Conservation (phyloP, 2,113 vertebrate genomes). For the Heloderma charlesbogerti region DNA sequence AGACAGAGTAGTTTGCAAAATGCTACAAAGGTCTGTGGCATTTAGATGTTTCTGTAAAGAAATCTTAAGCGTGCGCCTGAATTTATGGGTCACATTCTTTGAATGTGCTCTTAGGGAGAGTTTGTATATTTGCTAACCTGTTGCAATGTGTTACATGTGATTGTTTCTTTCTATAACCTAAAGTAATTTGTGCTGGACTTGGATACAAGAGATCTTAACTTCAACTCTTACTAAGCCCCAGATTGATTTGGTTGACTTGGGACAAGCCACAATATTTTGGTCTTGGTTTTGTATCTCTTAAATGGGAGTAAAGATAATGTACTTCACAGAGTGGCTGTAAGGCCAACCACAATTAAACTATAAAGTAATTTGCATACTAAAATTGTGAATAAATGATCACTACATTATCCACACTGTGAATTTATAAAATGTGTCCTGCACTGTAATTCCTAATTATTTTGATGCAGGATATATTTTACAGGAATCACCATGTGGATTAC, state of each 20-base stretch:
- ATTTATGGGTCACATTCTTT: not conserved
- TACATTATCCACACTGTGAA: not conserved
- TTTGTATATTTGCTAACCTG: not conserved
- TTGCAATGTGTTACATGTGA: not conserved
- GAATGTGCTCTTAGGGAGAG: not conserved
- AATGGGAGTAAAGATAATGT: not conserved
- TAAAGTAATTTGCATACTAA: not conserved
- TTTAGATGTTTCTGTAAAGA: not conserved
- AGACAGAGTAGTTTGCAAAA: not conserved
- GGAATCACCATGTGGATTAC: not conserved
- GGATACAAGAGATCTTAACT: not conserved
- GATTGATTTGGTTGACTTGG: not conserved
- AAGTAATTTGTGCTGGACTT: not conserved
- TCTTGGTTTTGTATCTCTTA: not conserved
- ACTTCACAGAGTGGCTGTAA: not conserved
- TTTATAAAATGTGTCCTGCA: not conserved
- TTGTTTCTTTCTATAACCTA: not conserved
- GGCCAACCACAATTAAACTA: not conserved
- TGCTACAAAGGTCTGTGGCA: not conserved
- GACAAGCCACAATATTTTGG: not conserved
- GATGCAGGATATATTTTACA: not conserved
- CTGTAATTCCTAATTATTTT: not conserved
- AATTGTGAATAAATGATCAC: not conserved
- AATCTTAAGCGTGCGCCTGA: not conserved
- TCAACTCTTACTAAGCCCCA: not conserved